These are phyloP conservation scores for Cyrtonyx montezumae DNA, from an alignment of 2,113 vertebrate genomes.

Conservation along the genomic window DNA sequence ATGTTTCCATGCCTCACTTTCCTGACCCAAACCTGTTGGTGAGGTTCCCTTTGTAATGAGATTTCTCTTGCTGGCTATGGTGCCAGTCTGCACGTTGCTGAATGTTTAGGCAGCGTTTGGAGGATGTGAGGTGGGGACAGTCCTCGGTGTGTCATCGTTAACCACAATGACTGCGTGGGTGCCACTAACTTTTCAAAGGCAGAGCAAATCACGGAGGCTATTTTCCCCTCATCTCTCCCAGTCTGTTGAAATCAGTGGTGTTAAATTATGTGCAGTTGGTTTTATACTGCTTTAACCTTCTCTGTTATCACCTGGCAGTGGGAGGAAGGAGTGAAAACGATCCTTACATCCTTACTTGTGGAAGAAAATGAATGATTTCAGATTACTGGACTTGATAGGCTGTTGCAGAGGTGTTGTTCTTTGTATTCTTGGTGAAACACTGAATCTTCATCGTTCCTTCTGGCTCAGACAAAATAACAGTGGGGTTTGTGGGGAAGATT, in stretches of 20 bases:
- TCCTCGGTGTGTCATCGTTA: neutral
- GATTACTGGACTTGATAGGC: neutral
- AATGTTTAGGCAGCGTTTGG: neutral
- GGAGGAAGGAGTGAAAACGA: neutral
- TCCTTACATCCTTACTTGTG: neutral
- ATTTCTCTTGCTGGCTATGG: neutral
- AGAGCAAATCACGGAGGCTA: rapidly evolving
- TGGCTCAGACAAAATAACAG: neutral
- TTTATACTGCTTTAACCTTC: neutral
- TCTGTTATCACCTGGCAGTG: neutral
- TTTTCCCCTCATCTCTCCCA: neutral
- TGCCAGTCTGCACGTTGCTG: neutral
- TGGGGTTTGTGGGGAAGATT: neutral
- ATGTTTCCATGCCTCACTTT: neutral
- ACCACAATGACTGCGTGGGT: neutral
- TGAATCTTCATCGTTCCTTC: neutral
- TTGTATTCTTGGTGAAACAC: neutral
- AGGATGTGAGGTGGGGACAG: neutral
- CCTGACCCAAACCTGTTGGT: neutral
- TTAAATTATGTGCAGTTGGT: neutral
- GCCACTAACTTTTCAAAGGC: neutral
- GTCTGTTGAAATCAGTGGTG: neutral
- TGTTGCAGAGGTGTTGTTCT: neutral
- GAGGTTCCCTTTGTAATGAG: neutral
- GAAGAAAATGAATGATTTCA: neutral